A percentile compares a stretch with the other conserved stretches of the same genome.
Conservation (phyloP, 2,888 invertebrate species). For the Rhagonycha fulva region DNA sequence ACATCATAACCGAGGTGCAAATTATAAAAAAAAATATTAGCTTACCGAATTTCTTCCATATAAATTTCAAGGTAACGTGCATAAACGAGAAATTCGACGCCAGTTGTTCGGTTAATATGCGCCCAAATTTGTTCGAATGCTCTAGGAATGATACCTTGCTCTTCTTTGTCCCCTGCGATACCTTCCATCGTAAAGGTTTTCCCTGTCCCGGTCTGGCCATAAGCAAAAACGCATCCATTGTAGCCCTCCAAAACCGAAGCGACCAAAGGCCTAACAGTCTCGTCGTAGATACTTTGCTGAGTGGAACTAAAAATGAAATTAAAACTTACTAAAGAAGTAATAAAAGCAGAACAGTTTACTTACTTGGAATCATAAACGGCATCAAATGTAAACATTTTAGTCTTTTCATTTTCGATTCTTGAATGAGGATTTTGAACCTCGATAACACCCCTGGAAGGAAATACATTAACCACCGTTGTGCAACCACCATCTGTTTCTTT, state of each 20-base stretch:
- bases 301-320: conserved; percentile 63
- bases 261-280: conserved; percentile 92
- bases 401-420: conserved; percentile 68
- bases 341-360: conserved; percentile 23
- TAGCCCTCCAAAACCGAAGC: conserved; percentile 96
- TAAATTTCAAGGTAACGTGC: conserved; percentile 98
- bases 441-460: conserved; percentile 84
- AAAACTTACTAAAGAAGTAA: not conserved
- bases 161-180: conserved; percentile 64
- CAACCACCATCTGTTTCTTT: conserved; percentile 79
- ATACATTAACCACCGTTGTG: conserved; percentile 81
- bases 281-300: conserved; percentile 93
- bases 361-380: conserved; percentile 90
- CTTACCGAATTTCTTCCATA: conserved; percentile 82
- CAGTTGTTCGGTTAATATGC: conserved; percentile 87
- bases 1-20: not conserved
- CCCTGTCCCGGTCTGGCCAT: conserved; percentile 98
- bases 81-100: conserved; percentile 93
- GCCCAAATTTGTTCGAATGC: conserved; percentile 97
- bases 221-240: conserved; percentile 99
- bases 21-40: not conserved
- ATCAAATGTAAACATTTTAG: conserved; percentile 96
- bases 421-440: conserved; percentile 87
- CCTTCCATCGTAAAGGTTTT: conserved; percentile 81
- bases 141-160: conserved; percentile 72